Evolutionary conservation across 2,888 invertebrate species (phyloP).

Genomic region (Cacoxenus indagator): DNA sequence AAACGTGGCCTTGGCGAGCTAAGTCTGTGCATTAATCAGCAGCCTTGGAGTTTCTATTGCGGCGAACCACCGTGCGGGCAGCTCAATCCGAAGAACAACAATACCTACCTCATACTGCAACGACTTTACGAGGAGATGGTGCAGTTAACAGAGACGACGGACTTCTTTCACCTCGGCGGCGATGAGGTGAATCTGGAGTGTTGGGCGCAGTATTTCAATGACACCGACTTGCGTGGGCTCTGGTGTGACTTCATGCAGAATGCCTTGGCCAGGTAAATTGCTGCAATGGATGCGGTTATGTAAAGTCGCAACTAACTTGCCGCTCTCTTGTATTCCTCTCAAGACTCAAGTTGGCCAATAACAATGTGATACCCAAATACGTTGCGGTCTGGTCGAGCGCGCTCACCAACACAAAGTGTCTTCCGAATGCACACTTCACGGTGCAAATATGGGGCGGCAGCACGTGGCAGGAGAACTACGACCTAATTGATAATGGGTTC

Average conservation of each 20-base stretch:
- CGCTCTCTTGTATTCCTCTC: no score
- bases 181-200: constrained; percentile 81
- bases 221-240: constrained; percentile 81
- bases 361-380: constrained; percentile 63
- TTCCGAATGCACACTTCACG: constrained; percentile 75
- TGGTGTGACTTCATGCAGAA: constrained; percentile 85
- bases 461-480: constrained; percentile 84
- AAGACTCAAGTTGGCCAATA: constrained; percentile 70
- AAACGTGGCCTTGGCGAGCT: constrained; percentile 82
- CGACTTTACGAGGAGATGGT: constrained; percentile 83
- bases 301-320: neutral
- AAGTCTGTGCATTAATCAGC: constrained; percentile 84
- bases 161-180: constrained; percentile 84
- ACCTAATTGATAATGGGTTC: constrained; percentile 83
- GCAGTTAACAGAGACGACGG: constrained; percentile 80
- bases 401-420: constrained; percentile 80
- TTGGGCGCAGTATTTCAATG: constrained; percentile 82
- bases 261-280: constrained; percentile 72
- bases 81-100: constrained; percentile 84
- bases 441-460: constrained; percentile 88
- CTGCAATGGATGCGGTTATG: neutral
- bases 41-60: constrained; percentile 84
- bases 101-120: constrained; percentile 81
- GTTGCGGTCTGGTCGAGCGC: constrained; percentile 84
- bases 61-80: constrained; percentile 92